Percentiles rank a stretch among this genome's conserved stretches.
These are phyloP conservation scores for Agelaius tricolor DNA, from an alignment of 2,113 vertebrate species.

Conservation along the genomic window DNA sequence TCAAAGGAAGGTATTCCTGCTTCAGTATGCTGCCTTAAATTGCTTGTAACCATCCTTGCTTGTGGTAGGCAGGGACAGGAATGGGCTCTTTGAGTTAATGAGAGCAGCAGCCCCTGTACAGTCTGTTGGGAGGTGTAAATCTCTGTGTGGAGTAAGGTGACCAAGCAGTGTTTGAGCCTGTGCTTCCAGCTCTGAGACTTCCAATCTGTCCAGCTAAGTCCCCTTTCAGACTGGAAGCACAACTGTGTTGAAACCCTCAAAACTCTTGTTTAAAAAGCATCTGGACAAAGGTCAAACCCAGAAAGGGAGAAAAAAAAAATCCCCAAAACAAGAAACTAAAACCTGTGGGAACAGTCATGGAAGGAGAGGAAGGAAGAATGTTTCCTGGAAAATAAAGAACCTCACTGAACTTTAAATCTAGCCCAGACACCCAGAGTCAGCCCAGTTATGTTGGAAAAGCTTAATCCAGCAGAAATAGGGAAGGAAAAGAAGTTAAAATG, in stretches of 20 bases:
- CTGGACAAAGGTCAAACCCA: neutral
- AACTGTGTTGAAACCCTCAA: neutral
- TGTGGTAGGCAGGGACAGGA: neutral
- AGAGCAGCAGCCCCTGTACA: neutral
- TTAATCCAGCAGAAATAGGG: neutral
- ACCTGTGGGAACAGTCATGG: slow-evolving; percentile 2
- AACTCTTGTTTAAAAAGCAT: neutral
- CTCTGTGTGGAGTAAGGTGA: neutral
- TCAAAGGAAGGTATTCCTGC: neutral
- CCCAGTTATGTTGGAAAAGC: neutral
- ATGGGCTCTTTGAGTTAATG: neutral
- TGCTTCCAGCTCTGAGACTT: neutral
- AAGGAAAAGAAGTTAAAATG: neutral
- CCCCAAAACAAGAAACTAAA: neutral
- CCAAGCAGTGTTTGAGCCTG: neutral
- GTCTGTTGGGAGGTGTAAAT: neutral
- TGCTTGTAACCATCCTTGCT: neutral
- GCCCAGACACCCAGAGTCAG: neutral
- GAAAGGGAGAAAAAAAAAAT: neutral
- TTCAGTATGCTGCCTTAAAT: neutral
- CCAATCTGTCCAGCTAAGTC: neutral
- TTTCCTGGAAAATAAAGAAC: slow-evolving; percentile 55
- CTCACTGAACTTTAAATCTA: slow-evolving; percentile 31
- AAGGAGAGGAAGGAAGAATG: slow-evolving; percentile 52
- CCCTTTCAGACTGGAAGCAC: neutral